These are phyloP conservation scores for Origma solitaria DNA, from an alignment of 2,113 vertebrate species.

Conservation along the genomic window DNA sequence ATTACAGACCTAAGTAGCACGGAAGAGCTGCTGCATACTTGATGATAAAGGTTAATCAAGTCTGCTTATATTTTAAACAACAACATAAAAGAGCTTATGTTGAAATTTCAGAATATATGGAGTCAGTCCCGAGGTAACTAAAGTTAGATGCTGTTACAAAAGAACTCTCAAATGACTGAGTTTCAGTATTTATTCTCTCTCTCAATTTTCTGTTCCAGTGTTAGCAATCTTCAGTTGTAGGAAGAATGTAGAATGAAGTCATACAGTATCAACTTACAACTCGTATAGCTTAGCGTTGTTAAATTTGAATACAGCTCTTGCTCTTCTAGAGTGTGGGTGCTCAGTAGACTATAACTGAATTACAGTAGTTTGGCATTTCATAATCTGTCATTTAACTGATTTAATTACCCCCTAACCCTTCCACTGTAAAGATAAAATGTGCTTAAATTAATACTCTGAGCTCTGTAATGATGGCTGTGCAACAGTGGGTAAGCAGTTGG, in stretches of 20 bases:
- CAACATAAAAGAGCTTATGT: neutral
- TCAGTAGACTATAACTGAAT: neutral
- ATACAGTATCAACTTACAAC: neutral
- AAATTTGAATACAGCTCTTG: neutral
- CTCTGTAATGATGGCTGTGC: neutral
- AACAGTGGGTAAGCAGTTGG: neutral
- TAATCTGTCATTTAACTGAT: neutral
- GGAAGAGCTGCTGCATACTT: neutral
- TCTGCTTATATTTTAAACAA: neutral
- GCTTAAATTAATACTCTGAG: neutral
- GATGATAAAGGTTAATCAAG: neutral
- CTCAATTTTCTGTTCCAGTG: neutral
- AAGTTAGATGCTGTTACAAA: neutral
- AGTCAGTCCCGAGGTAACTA: neutral
- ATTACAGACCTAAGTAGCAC: neutral
- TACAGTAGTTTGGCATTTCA: neutral
- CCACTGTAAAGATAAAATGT: neutral
- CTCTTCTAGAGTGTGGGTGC: neutral
- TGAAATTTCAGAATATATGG: neutral
- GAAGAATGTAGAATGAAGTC: neutral
- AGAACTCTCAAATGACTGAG: neutral
- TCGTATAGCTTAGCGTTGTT: neutral
- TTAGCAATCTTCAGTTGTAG: neutral
- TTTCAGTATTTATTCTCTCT: neutral
- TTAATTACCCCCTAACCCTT: neutral